Base-by-base conservation (phyloP, 2,888 invertebrate genomes). In the Macrophya annulata region DNA sequence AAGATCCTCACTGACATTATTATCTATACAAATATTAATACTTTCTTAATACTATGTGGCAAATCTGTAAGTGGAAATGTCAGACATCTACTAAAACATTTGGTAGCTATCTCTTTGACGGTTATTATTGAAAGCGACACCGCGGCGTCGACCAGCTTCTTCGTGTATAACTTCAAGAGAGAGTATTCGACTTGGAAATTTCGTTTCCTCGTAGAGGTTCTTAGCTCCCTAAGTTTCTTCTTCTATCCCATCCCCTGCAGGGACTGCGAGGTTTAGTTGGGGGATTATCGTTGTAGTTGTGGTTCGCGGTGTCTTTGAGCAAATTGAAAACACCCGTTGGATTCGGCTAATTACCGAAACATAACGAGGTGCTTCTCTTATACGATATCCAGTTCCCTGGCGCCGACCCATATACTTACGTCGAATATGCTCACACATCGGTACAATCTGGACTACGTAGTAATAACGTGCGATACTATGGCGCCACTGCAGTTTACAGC, bases 291-390 rank as follows among this genome's bases (percentile, higher is more conserved):
- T 25, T 4, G 45, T 55, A n/a, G 74, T 37, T 12, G 40, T 21
- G 21, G 43, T 4, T 21, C 59, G 83, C 83, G 83, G 83, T 71
- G 71, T 83, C 83, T 83, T 83, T 83, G 83, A 87, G 85, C 84
- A 86, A 83, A 88, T 93, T 93, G 92, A 92, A 93, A 93, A 93
- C 93, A 93, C 92, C 90, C 93, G 90, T 90, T 90, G 91, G 92
- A 92, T 92, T 91, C 91, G 92, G 92, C 92, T 93, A 93, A 93
- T 93, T 93, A 93, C 92, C 92, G 90, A 92, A 93, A 92, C 92
- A 93, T 93, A 93, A 93, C 91, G 91, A 92, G 91, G 88, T 88
- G 89, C 89, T 89, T 91, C 89, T 88, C 89, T 88, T 83, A 81
- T 40, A 81, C 43, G 81, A 81, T 81, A 51, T 81, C 81, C 59